phyloP scores from a whole-genome alignment of 1,140 invertebrate species.

The Drosophila tristis region DNA sequence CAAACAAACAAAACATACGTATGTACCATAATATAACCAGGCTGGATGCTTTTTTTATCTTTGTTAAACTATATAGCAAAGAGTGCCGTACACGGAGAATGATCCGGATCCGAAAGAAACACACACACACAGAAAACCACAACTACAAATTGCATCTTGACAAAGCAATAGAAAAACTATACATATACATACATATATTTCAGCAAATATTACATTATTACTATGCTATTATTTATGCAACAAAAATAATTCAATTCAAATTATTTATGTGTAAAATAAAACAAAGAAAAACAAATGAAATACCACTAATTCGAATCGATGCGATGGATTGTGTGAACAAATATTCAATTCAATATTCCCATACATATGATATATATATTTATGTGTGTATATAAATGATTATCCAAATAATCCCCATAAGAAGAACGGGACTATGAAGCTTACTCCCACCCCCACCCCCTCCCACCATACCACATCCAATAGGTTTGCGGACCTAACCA shows the following conservation, averaged over 20 bases:
- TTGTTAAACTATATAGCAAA: slow-evolving; percentile 61
- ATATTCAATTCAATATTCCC: no score
- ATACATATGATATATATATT: no score
- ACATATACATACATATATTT: slow-evolving; percentile 24
- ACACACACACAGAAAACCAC: slow-evolving; percentile 9
- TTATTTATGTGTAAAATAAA: slow-evolving; percentile 70
- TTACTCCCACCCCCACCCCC: no score
- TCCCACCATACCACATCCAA: no score
- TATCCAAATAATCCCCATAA: no score
- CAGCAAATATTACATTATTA: slow-evolving; percentile 25
- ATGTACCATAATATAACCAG: neutral
- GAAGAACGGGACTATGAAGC: no score
- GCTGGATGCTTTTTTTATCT: slow-evolving; percentile 69
- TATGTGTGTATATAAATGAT: no score
- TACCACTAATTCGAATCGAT: slow-evolving; percentile 53
- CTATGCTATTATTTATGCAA: slow-evolving; percentile 73
- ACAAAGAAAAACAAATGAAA: slow-evolving; percentile 52
- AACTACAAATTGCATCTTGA: slow-evolving; percentile 5
- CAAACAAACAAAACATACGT: slow-evolving; percentile 20
- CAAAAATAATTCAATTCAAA: slow-evolving; percentile 53
- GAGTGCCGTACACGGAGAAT: slow-evolving; percentile 1
- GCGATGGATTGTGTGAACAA: neutral
- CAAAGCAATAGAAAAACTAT: slow-evolving; percentile 34
- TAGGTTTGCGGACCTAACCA: no score
- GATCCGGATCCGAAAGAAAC: slow-evolving; percentile 23